A percentile compares a stretch with the other conserved stretches of the same genome.
phyloP scores from a whole-genome alignment of 1,140 invertebrate species.

The Periplaneta americana region DNA sequence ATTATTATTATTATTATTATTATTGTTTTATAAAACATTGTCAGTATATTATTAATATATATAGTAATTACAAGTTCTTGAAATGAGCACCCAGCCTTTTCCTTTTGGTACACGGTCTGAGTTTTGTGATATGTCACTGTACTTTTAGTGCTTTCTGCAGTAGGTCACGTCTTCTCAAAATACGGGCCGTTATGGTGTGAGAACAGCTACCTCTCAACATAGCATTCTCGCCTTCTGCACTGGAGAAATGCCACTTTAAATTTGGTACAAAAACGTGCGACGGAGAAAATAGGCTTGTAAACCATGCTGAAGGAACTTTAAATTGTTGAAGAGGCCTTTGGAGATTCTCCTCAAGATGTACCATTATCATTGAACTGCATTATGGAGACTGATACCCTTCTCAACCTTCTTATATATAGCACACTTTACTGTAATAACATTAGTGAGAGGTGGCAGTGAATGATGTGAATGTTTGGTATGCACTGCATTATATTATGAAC shows the following conservation, averaged over 20 bases:
- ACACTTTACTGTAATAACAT: not conserved
- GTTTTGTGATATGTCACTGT: not conserved
- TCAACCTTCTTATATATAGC: not conserved
- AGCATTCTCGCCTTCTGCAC: not conserved
- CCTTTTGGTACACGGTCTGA: no score
- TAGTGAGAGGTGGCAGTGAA: not conserved
- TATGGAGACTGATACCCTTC: not conserved
- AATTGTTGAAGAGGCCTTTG: not conserved
- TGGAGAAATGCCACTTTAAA: not conserved
- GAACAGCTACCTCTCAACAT: not conserved
- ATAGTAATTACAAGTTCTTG: no score
- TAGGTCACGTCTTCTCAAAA: not conserved
- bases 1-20: no score
- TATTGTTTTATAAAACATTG: no score
- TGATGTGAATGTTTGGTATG: not conserved
- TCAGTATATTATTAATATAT: no score
- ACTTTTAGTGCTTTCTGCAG: not conserved
- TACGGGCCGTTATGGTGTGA: not conserved
- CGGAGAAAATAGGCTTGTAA: not conserved
- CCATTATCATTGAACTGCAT: not conserved
- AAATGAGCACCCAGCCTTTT: no score
- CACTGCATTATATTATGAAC: not conserved
- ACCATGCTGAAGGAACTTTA: no score
- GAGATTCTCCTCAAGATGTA: not conserved
- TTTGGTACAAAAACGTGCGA: not conserved